These are phyloP conservation scores for Manacus vitellinus DNA, from an alignment of 2,113 vertebrate genomes.

Conservation along the genomic window DNA sequence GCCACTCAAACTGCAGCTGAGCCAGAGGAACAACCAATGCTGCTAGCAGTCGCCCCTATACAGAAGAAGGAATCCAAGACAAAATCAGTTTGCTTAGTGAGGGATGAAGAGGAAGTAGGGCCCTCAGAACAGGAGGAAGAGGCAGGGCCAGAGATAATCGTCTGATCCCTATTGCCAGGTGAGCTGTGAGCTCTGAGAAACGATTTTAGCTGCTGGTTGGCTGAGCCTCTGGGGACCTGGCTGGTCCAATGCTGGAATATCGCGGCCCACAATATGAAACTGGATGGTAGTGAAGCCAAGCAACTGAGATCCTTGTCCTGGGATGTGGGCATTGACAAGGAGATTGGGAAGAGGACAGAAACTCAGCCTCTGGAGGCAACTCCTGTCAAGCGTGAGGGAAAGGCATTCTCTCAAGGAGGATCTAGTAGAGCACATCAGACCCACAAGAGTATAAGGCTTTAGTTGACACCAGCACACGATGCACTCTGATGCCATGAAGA, in stretches of 20 bases:
- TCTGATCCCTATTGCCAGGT: accelerated
- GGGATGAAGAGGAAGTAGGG: neutral
- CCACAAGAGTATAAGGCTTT: neutral
- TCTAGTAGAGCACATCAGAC: neutral
- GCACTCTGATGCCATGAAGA: neutral
- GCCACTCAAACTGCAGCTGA: neutral
- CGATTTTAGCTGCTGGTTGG: neutral
- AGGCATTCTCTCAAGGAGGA: neutral
- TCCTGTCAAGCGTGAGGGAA: neutral
- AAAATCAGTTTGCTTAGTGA: neutral
- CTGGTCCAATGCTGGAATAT: neutral
- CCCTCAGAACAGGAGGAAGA: neutral
- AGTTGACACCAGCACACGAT: neutral
- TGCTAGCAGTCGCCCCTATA: neutral
- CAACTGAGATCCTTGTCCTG: neutral
- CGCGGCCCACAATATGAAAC: neutral
- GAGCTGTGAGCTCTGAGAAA: neutral
- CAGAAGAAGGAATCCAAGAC: neutral
- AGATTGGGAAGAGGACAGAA: neutral
- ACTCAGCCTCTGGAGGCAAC: neutral
- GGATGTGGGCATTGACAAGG: neutral
- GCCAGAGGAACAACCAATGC: neutral
- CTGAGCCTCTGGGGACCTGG: neutral
- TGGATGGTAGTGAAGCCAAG: neutral
- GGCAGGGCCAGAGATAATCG: neutral